Percentiles rank a stretch among this genome's conserved stretches.
Conservation (phyloP, 2,888 invertebrate genomes). For the Drosophila koepferae region DNA sequence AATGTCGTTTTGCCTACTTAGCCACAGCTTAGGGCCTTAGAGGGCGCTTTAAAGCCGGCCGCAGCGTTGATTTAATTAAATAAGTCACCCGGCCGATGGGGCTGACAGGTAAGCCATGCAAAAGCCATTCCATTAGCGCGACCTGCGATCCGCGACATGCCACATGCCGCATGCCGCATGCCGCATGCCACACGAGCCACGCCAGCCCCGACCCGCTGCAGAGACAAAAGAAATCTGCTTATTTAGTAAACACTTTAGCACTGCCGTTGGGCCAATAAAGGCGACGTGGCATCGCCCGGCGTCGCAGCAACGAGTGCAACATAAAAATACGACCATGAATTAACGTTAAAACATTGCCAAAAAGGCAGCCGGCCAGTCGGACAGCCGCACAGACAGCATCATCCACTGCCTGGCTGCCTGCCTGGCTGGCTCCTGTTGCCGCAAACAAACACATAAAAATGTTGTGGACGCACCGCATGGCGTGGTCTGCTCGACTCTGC, state of each 20-base stretch:
- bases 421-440: slow-evolving; percentile 44
- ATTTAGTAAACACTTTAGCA: slow-evolving; percentile 76
- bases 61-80: slow-evolving; percentile 71
- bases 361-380: slow-evolving; percentile 47
- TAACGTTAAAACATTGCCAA: slow-evolving; percentile 81
- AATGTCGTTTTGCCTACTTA: slow-evolving; percentile 41
- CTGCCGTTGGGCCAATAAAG: slow-evolving; percentile 61
- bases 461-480: slow-evolving; percentile 68
- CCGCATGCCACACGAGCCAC: slow-evolving; percentile 8
- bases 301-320: slow-evolving; percentile 71
- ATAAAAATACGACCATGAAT: slow-evolving; percentile 82
- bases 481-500: slow-evolving; percentile 23
- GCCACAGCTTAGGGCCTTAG: slow-evolving; percentile 43
- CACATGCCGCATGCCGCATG: slow-evolving; percentile 4
- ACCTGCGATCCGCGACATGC: slow-evolving; percentile 35
- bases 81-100: slow-evolving; percentile 59
- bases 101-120: slow-evolving; percentile 61
- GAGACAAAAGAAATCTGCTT: slow-evolving; percentile 69
- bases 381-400: slow-evolving; percentile 4
- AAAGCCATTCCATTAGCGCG: slow-evolving; percentile 72
- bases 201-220: not conserved
- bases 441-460: slow-evolving; percentile 78
- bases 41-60: slow-evolving; percentile 57
- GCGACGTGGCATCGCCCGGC: slow-evolving; percentile 50
- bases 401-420: not conserved